Conservation (phyloP, 2,888 invertebrate genomes). For the Lucinisca nassula region DNA sequence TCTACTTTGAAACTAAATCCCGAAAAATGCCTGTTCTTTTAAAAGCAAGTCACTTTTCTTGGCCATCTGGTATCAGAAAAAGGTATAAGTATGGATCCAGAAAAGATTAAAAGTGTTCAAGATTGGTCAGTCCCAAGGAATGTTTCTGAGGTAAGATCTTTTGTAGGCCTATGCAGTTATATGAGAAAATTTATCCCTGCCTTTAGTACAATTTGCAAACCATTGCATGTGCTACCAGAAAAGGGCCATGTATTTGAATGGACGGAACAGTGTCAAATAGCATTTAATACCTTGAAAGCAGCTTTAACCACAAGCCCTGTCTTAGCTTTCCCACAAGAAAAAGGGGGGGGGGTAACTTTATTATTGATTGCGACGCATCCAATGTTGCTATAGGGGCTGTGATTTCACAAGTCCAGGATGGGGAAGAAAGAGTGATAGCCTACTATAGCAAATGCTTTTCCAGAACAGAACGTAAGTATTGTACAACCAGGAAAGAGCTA, state of each 20-base stretch:
- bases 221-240: slow-evolving; percentile 30
- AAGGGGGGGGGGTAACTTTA: slow-evolving; percentile 45
- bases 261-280: slow-evolving; percentile 40
- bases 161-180: slow-evolving; percentile 55
- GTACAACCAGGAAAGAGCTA: slow-evolving; percentile 61
- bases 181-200: slow-evolving; percentile 41
- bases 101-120: slow-evolving; percentile 46
- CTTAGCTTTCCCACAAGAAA: slow-evolving; percentile 57
- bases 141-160: slow-evolving; percentile 33
- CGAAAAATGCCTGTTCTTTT: slow-evolving; percentile 56
- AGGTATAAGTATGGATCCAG: slow-evolving; percentile 36
- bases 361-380: slow-evolving; percentile 73
- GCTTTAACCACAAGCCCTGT: slow-evolving; percentile 44
- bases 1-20: slow-evolving; percentile 62
- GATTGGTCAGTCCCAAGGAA: slow-evolving; percentile 30
- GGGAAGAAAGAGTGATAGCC: slow-evolving; percentile 65
- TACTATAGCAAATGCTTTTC: slow-evolving; percentile 54
- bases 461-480: slow-evolving; percentile 58
- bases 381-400: slow-evolving; percentile 65
- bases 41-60: slow-evolving; percentile 36
- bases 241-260: slow-evolving; percentile 38
- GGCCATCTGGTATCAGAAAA: slow-evolving; percentile 55
- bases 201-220: slow-evolving; percentile 17
- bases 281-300: slow-evolving; percentile 52
- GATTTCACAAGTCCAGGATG: slow-evolving; percentile 64